Evolutionary conservation across 2,888 invertebrate genomes (phyloP).

Genomic region (Coenonympha glycerion): DNA sequence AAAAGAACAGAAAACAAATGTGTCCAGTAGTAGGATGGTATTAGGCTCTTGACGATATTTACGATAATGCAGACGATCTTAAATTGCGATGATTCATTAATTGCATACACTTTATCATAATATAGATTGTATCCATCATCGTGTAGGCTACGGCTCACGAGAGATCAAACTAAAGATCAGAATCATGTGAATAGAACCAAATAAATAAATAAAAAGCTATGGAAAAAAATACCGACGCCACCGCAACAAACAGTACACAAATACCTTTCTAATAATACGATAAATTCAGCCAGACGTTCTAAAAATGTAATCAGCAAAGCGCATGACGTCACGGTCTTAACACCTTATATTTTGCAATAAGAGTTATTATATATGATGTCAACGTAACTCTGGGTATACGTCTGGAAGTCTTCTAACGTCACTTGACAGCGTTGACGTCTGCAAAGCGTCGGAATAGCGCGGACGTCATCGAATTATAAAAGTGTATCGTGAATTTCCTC

Average conservation of each 20-base stretch:
- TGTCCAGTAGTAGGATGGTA: too few relatives aligned
- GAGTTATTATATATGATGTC: constrained; percentile 32
- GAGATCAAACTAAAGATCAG: neutral
- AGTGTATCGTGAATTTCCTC: constrained; percentile 11
- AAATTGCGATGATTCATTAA: too few relatives aligned
- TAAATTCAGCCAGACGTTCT: constrained; percentile 25
- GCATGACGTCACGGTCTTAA: constrained; percentile 27
- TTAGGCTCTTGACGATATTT: too few relatives aligned
- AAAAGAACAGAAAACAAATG: too few relatives aligned
- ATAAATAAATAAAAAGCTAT: neutral
- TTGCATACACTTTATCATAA: too few relatives aligned
- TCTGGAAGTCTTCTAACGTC: constrained; percentile 34
- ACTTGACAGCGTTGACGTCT: constrained; percentile 40
- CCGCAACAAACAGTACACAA: constrained; percentile 13
- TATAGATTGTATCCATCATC: too few relatives aligned
- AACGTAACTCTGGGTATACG: constrained; percentile 19
- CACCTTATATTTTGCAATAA: constrained; percentile 30
- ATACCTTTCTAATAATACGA: constrained; percentile 25
- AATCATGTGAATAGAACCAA: neutral
- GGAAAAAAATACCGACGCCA: neutral
- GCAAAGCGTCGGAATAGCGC: constrained; percentile 33
- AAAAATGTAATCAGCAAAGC: constrained; percentile 28
- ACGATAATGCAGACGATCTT: too few relatives aligned
- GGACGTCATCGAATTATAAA: constrained; percentile 37
- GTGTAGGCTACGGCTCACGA: neutral